phyloP scores from a whole-genome alignment of 2,113 vertebrate genomes.

The Myrmophylax atrothorax region DNA sequence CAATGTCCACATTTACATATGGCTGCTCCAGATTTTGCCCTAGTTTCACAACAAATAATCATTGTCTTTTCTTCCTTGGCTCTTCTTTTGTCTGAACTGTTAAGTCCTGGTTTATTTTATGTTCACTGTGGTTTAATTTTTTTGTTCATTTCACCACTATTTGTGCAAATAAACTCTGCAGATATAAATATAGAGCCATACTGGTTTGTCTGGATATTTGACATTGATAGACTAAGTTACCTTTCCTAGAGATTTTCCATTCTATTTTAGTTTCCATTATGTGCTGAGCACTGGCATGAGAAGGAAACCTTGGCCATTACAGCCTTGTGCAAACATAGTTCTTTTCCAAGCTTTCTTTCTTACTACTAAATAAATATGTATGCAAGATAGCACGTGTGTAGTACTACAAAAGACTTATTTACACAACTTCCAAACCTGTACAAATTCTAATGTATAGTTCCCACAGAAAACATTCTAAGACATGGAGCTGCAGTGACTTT shows the following conservation, averaged over 20 bases:
- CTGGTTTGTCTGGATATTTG: neutral
- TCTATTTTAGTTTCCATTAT: neutral
- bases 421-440: neutral
- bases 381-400: neutral
- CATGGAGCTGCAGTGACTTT: neutral
- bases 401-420: neutral
- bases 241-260: neutral
- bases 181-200: neutral
- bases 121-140: neutral
- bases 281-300: neutral
- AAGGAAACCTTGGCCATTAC: neutral
- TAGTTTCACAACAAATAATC: neutral
- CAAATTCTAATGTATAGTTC: neutral
- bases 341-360: neutral
- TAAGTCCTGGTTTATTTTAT: neutral
- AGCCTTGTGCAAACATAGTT: conserved; percentile 20
- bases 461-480: neutral
- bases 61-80: neutral
- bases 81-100: neutral
- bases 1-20: accelerated
- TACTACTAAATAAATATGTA: conserved; percentile 28
- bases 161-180: neutral
- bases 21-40: neutral
- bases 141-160: neutral
- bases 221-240: neutral